Percentiles rank a stretch among this genome's conserved stretches.
Evolutionary conservation across 1,140 invertebrate genomes (phyloP).

Genomic region (Zaprionus ghesquierei): DNA sequence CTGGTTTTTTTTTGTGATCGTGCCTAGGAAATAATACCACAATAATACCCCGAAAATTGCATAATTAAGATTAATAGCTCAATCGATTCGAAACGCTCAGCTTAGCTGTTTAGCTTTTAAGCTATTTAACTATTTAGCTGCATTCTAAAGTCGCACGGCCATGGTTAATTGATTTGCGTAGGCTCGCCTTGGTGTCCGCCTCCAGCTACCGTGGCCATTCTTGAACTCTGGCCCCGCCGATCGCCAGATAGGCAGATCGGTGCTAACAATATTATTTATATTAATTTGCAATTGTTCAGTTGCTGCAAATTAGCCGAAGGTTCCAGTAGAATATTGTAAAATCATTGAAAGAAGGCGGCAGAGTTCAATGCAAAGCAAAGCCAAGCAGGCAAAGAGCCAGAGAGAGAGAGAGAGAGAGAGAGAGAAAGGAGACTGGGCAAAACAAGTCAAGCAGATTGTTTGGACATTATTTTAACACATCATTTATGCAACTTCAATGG

Average conservation of each 20-base stretch:
- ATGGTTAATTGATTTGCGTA: slow-evolving; percentile 42
- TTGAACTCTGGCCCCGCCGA: slow-evolving; percentile 49
- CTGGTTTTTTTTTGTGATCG: slow-evolving; percentile 55
- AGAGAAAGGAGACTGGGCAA: not conserved
- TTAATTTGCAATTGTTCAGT: slow-evolving; percentile 71
- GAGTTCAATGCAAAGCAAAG: slow-evolving; percentile 65
- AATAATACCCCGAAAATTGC: slow-evolving; percentile 6
- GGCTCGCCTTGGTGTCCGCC: slow-evolving; percentile 15
- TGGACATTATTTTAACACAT: slow-evolving; percentile 62
- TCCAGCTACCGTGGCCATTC: slow-evolving; percentile 50
- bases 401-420: not conserved
- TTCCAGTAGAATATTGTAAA: slow-evolving; percentile 42
- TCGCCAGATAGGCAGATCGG: slow-evolving; percentile 3
- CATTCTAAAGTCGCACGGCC: slow-evolving; percentile 27
- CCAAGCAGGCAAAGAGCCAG: not conserved
- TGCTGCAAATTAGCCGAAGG: slow-evolving; percentile 62
- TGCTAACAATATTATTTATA: slow-evolving; percentile 36
- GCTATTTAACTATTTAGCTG: slow-evolving; percentile 9
- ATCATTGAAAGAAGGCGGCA: slow-evolving; percentile 42
- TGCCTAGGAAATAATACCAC: slow-evolving; percentile 27
- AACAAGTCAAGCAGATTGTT: slow-evolving; percentile 22
- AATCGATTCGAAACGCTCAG: not conserved
- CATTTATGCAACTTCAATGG: slow-evolving; percentile 66
- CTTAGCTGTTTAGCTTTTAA: not conserved
- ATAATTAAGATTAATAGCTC: slow-evolving; percentile 44